Conservation (phyloP, 2,113 vertebrate species). For the Pteruthius melanotis region DNA sequence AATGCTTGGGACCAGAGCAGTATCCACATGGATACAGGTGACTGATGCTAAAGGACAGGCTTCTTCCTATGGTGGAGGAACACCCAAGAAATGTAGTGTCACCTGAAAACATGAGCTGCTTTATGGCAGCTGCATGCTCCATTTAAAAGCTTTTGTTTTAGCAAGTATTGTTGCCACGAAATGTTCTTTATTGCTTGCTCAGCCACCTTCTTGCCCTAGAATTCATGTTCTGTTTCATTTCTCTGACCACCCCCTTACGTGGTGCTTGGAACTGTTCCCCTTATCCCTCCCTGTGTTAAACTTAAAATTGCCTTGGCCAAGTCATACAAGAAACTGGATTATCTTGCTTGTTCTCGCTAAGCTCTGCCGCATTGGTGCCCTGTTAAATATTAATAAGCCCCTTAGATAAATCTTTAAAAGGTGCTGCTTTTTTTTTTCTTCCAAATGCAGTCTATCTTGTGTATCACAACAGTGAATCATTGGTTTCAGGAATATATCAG, state of each 20-base stretch:
- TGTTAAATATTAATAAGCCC: conserved; percentile 41
- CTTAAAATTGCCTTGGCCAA: not conserved
- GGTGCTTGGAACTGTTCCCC: not conserved
- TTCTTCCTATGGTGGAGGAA: not conserved
- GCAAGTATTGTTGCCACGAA: not conserved
- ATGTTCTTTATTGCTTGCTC: not conserved
- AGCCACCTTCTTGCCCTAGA: not conserved
- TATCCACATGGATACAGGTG: not conserved
- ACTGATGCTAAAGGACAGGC: not conserved
- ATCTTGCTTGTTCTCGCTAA: not conserved
- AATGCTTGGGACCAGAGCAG: not conserved
- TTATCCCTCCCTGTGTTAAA: not conserved
- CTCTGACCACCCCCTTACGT: not conserved
- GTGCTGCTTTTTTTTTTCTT: not conserved
- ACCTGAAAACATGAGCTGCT: not conserved
- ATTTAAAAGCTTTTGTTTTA: not conserved
- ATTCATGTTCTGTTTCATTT: not conserved
- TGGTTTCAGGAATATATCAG: not conserved
- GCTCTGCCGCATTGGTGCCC: not conserved
- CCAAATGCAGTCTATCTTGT: not conserved
- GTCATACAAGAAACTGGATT: conserved; percentile 13
- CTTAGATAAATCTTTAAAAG: conserved; percentile 8
- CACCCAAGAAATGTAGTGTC: not conserved
- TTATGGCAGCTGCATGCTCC: not conserved
- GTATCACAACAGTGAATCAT: not conserved